Conservation (phyloP, 2,113 vertebrate genomes). For the Prunella fulvescens region DNA sequence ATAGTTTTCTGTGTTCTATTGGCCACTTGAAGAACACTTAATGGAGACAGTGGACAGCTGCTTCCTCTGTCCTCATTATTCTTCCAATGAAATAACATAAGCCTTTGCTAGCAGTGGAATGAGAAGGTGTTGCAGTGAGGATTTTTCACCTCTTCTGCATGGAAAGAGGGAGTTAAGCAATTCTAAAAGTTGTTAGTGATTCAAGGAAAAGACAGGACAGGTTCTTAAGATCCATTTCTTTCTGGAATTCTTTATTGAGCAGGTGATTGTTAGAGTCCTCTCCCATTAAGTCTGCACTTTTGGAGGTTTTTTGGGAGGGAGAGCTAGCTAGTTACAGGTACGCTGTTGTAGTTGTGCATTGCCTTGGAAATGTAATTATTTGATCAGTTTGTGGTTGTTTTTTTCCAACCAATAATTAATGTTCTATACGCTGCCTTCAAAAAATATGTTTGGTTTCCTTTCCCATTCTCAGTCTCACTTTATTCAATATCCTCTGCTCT, state of each 20-base stretch:
- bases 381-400: not conserved
- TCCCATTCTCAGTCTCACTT: not conserved
- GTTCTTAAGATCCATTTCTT: not conserved
- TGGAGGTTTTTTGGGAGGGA: fast-evolving
- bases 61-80: fast-evolving
- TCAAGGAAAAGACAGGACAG: not conserved
- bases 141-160: not conserved
- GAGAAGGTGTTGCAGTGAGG: not conserved
- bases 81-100: not conserved
- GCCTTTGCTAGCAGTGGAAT: not conserved
- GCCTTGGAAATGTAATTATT: not conserved
- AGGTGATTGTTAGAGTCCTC: not conserved
- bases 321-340: not conserved
- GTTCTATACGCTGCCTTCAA: not conserved
- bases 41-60: not conserved
- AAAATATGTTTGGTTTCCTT: not conserved
- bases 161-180: not conserved
- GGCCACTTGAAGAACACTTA: not conserved
- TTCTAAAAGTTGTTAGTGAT: not conserved
- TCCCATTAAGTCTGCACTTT: not conserved
- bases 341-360: not conserved
- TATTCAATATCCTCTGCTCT: not conserved
- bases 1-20: not conserved
- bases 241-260: not conserved
- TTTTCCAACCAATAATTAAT: not conserved